phyloP scores from a whole-genome alignment of 2,797 vertebrate species.

The Xenops minutus region DNA sequence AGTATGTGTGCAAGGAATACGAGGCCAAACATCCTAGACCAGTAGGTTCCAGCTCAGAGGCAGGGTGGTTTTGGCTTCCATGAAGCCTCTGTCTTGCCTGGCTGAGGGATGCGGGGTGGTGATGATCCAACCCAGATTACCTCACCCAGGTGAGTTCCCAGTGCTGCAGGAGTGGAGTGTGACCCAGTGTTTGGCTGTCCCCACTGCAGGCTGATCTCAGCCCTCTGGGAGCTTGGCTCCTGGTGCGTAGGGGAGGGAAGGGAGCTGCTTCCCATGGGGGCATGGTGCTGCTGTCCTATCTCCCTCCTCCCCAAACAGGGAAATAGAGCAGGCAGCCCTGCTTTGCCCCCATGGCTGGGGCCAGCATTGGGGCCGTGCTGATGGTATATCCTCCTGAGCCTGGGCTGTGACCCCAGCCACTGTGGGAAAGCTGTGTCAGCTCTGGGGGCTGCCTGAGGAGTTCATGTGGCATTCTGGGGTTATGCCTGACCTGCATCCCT shows the following conservation, averaged over 20 bases:
- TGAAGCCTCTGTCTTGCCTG: not conserved
- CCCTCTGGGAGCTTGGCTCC: not conserved
- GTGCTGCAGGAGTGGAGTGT: fast-evolving
- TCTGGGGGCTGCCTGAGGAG: not conserved
- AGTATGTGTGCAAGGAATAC: not conserved
- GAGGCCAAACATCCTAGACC: too few relatives aligned
- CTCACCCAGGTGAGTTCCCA: not conserved
- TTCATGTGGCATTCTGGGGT: not conserved
- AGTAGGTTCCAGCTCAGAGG: not conserved
- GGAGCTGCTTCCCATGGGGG: not conserved
- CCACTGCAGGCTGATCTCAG: not conserved
- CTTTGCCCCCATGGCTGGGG: not conserved
- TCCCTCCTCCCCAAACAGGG: not conserved
- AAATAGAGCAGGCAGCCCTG: not conserved
- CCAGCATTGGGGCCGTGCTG: not conserved
- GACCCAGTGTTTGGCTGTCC: not conserved
- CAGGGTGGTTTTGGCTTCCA: not conserved
- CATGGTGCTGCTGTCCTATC: not conserved
- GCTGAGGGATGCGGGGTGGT: not conserved
- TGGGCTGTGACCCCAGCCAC: not conserved
- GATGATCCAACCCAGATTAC: not conserved
- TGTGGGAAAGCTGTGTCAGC: not conserved
- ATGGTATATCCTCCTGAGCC: not conserved
- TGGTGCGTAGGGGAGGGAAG: not conserved
- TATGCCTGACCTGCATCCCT: not conserved